Conservation (phyloP, 2,797 vertebrate genomes). For the Scolopax rusticola region DNA sequence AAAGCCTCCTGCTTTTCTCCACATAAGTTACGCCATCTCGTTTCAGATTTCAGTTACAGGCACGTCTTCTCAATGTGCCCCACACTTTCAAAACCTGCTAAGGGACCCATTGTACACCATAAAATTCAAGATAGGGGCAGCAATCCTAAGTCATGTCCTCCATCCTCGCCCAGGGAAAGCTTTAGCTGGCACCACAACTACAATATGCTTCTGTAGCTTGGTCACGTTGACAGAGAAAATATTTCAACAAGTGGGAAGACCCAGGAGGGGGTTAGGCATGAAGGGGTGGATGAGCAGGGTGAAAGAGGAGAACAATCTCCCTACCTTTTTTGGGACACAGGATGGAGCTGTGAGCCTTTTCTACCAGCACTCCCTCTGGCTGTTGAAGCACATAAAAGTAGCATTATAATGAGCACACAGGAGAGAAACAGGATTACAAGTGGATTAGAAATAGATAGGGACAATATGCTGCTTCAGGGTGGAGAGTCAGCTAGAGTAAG, state of each 20-base stretch:
- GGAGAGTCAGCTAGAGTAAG: neutral
- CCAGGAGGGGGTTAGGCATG: neutral
- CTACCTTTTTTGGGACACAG: conserved; percentile 69
- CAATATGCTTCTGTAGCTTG: neutral
- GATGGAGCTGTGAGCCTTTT: conserved; percentile 66
- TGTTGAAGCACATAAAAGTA: conserved; percentile 39
- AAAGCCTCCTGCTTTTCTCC: neutral
- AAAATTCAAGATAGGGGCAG: neutral
- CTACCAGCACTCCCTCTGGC: conserved; percentile 67
- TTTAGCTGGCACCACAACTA: neutral
- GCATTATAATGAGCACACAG: neutral
- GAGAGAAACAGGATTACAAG: neutral
- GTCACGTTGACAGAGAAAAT: neutral
- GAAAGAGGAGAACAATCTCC: neutral
- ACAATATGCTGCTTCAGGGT: neutral
- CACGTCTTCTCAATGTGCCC: neutral
- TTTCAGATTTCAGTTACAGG: neutral
- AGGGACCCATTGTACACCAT: neutral
- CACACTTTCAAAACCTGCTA: neutral
- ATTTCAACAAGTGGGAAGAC: neutral
- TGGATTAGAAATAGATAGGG: neutral
- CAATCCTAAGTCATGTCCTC: neutral
- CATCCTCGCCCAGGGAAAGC: neutral
- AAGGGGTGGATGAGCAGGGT: neutral
- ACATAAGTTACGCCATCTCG: neutral